A percentile compares a stretch with the other conserved stretches of the same genome.
Evolutionary conservation across 2,113 vertebrate genomes (phyloP).

Genomic region (Mus spicilegus): DNA sequence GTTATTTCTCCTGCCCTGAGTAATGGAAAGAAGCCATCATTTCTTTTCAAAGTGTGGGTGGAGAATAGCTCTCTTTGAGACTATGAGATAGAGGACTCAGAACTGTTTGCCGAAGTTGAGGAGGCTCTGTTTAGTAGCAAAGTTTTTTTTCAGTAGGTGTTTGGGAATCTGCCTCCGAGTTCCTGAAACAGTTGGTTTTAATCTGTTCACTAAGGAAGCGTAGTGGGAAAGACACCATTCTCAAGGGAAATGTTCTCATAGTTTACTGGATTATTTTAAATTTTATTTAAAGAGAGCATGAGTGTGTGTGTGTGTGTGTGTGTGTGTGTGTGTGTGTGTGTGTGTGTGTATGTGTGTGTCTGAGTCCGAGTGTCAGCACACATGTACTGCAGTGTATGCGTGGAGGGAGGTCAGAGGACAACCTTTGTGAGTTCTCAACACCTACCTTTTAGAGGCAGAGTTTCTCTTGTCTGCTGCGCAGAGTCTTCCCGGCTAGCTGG

Average conservation of each 20-base stretch:
- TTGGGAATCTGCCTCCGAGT: neutral
- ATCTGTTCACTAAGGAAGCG: slow-evolving; percentile 17
- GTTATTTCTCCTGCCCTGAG: neutral
- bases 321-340: too few relatives aligned
- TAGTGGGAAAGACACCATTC: neutral
- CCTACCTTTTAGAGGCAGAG: neutral
- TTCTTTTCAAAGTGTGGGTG: slow-evolving; percentile 18
- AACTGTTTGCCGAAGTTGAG: neutral
- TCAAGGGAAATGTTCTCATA: slow-evolving; percentile 41
- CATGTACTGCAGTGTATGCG: neutral
- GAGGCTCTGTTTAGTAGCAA: neutral
- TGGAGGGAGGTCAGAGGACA: neutral
- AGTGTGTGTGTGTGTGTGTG: too few relatives aligned
- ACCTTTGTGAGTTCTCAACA: neutral
- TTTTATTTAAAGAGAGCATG: neutral
- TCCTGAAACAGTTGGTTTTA: slow-evolving; percentile 2
- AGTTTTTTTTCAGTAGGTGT: neutral
- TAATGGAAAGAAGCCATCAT: neutral
- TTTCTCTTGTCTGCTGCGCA: neutral
- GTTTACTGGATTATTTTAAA: slow-evolving; percentile 3
- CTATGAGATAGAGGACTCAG: neutral
- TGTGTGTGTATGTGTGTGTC: too few relatives aligned
- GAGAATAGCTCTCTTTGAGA: neutral
- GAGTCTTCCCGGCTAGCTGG: neutral
- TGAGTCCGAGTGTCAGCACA: neutral